These are phyloP conservation scores for Antrozous pallidus DNA, from an alignment of 2,797 vertebrate species.

Conservation along the genomic window DNA sequence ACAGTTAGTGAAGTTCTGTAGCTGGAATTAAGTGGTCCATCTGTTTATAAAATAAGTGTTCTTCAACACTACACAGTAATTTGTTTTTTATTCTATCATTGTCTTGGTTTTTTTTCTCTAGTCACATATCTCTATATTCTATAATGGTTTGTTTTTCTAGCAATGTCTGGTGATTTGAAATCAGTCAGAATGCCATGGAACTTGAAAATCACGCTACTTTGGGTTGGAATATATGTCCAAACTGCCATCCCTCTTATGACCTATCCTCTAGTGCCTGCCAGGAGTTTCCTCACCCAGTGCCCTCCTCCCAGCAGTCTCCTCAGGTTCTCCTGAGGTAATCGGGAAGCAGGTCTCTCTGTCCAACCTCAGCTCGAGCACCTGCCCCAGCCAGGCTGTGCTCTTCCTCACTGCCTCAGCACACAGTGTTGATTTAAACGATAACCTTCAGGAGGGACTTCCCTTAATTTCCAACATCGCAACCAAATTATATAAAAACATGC, in stretches of 20 bases:
- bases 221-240: not conserved
- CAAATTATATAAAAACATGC: not conserved
- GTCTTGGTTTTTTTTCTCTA: not conserved
- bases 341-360: not conserved
- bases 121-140: not conserved
- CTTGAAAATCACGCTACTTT: not conserved
- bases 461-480: not conserved
- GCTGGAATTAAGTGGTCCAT: not conserved
- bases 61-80: not conserved
- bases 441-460: not conserved
- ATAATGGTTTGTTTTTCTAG: not conserved
- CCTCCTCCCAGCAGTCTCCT: not conserved
- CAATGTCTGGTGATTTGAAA: not conserved
- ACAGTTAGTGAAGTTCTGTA: not conserved
- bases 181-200: not conserved
- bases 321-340: not conserved
- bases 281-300: not conserved
- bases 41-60: not conserved
- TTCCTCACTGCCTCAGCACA: accelerated
- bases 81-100: not conserved
- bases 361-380: not conserved
- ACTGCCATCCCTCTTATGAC: not conserved
- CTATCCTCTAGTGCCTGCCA: accelerated
- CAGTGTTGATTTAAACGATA: not conserved
- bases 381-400: accelerated